phyloP scores from a whole-genome alignment of 2,888 invertebrate species.

The Hartigia nigra region DNA sequence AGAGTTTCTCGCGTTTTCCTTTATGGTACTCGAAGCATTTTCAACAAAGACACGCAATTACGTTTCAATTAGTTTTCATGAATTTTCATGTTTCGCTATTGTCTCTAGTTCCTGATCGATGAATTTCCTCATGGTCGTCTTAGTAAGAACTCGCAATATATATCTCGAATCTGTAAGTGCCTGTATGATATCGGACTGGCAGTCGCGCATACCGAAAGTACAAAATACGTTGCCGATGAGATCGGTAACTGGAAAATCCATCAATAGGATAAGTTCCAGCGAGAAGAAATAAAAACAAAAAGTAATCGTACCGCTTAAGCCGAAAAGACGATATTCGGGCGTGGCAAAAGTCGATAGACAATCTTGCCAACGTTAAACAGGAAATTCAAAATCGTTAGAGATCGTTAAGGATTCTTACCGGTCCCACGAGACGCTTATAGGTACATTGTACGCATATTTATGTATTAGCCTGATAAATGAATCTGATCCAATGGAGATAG shows the following conservation, averaged over 20 bases:
- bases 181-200: not conserved
- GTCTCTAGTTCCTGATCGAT: not conserved
- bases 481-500: not conserved
- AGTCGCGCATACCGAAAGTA: not conserved
- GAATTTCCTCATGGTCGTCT: not conserved
- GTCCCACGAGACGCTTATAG: not conserved
- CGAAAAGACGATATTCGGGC: not conserved
- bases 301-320: not conserved
- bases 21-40: conserved; percentile 18
- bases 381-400: not conserved
- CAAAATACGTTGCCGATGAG: not conserved
- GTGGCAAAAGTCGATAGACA: not conserved
- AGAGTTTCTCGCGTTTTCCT: conserved; percentile 10
- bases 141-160: not conserved
- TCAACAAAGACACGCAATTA: not conserved
- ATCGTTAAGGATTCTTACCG: not conserved
- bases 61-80: not conserved
- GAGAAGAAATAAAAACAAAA: not conserved
- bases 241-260: not conserved
- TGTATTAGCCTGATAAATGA: not conserved
- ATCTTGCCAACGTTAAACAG: not conserved
- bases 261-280: not conserved
- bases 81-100: not conserved
- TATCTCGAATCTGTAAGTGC: not conserved
- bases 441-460: not conserved